phyloP scores from a whole-genome alignment of 2,888 invertebrate species.

The Cistogaster globosa region DNA sequence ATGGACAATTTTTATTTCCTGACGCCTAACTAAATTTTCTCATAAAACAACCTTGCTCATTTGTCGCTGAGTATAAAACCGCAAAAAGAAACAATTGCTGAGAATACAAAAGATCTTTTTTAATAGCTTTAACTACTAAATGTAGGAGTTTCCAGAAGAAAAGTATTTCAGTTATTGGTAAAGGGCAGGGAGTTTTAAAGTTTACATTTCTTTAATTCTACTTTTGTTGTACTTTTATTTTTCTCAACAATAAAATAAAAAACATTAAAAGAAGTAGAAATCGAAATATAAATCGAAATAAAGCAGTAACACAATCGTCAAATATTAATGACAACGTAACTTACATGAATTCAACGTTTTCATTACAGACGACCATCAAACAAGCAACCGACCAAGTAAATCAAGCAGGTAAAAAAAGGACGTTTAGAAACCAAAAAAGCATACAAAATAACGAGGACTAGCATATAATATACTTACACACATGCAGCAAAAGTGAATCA shows the following conservation, averaged over 20 bases:
- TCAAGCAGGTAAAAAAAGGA: slow-evolving; percentile 36
- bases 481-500: slow-evolving; percentile 53
- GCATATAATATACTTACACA: slow-evolving; percentile 8
- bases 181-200: slow-evolving; percentile 11
- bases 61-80: slow-evolving; percentile 34
- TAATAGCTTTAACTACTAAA: slow-evolving; percentile 53
- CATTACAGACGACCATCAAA: slow-evolving; percentile 70
- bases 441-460: slow-evolving; percentile 9
- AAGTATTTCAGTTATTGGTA: slow-evolving; percentile 18
- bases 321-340: slow-evolving; percentile 72
- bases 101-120: slow-evolving; percentile 51
- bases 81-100: slow-evolving; percentile 45
- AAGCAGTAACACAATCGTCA: slow-evolving; percentile 64
- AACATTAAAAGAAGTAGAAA: too few relatives aligned
- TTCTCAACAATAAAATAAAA: slow-evolving; percentile 15
- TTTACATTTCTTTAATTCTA: slow-evolving; percentile 1
- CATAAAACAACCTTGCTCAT: not conserved
- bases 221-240: not conserved
- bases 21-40: too few relatives aligned
- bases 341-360: slow-evolving; percentile 73
- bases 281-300: slow-evolving; percentile 11
- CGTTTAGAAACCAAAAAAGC: slow-evolving; percentile 33
- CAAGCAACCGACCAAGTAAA: slow-evolving; percentile 47
- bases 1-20: too few relatives aligned
- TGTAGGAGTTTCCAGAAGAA: slow-evolving; percentile 25